Conservation (phyloP, 2,113 vertebrate species). For the Gymnobelideus leadbeateri region DNA sequence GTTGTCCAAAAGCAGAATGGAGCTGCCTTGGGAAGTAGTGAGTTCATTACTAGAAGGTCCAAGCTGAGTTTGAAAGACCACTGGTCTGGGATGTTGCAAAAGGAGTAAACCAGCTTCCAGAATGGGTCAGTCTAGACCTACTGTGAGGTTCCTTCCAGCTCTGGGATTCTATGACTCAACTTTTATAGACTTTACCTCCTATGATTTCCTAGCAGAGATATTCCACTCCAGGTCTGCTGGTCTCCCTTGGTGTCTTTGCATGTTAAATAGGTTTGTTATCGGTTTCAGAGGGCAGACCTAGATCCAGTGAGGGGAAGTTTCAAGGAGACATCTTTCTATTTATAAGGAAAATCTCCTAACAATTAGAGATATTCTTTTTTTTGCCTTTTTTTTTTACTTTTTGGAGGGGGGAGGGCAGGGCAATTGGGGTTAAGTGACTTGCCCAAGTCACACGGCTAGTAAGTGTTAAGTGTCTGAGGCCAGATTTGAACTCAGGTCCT, state of each 20-base stretch:
- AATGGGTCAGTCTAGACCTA: not conserved
- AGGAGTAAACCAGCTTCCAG: not conserved
- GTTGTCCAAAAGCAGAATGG: not conserved
- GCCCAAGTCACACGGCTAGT: no score
- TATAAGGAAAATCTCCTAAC: not conserved
- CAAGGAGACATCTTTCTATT: not conserved
- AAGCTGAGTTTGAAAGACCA: not conserved
- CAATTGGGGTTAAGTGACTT: no score
- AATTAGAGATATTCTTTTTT: not conserved
- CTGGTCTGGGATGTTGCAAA: not conserved
- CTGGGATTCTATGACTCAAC: not conserved
- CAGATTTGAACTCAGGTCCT: no score
- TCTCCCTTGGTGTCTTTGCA: not conserved
- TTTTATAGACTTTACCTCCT: not conserved
- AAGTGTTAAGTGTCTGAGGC: no score
- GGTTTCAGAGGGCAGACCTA: not conserved
- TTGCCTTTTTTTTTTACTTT: no score
- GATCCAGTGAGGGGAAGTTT: not conserved
- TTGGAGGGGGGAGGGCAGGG: no score
- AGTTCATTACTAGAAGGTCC: not conserved
- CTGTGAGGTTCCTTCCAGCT: not conserved
- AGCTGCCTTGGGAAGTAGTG: not conserved
- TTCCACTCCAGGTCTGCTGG: not conserved
- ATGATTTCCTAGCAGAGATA: not conserved
- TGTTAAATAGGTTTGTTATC: not conserved